Evolutionary conservation across 2,113 vertebrate genomes (phyloP), one percentile per base, ranked within the genome.

Genomic region (Typhlomys cinereus): DNA sequence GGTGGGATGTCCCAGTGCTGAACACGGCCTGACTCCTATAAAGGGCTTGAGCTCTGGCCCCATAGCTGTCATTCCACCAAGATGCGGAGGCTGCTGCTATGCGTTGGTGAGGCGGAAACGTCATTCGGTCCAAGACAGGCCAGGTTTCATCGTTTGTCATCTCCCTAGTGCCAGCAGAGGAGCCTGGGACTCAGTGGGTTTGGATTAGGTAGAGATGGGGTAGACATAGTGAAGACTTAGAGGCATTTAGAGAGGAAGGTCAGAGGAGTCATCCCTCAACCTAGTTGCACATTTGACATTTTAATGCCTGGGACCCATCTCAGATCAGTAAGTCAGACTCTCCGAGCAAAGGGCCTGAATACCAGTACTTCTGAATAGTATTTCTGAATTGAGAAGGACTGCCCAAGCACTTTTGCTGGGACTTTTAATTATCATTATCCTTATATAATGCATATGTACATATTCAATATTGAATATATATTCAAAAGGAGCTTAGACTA

Each of bases 81-180:
- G 59, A 95, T 96, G 96, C 44, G 86, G 84, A 95, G 71, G 31
- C 78, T 97, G 79, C 39, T 76, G 44, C 73, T 97, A n/a, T 73
- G 96, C 92, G 50, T 57, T 70, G 95, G 97, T 97, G 75, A 97
- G 95, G 96, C 44, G 20, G 74, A 25, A 17, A 48, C 64, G 50
- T 59, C 18, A 7, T 48, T 48, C 48, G 54, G 67, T 36, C 62
- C 78, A 34, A 54, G 14, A 87, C 48, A 23, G 27, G 12, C 17
- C 4, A 44, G 76, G n/a, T 64, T 83, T 86, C 46, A 2, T 66
- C 13, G 34, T 36, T 79, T 48, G 21, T 54, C 7, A 3, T 59
- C 29, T 88, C 71, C 44, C 23, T 36, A 29, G 50, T 48, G 23
- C 48, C 11, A 20, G 50, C 46, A 69, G n/a, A 81, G 75, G 52